Conservation (phyloP, 1,140 invertebrate genomes). For the Venustaconcha ellipsiformis region DNA sequence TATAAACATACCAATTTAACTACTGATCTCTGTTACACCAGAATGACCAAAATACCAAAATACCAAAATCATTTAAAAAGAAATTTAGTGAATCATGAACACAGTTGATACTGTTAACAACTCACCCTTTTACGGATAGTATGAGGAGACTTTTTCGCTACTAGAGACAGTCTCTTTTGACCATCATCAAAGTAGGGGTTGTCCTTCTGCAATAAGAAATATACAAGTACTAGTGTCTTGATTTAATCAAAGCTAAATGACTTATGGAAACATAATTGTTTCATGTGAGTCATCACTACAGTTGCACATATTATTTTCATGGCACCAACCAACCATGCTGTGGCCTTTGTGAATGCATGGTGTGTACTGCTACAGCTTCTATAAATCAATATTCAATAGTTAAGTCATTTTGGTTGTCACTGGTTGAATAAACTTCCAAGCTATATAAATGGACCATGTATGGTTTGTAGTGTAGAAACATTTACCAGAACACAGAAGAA, state of each 20-base stretch:
- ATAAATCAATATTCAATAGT: background rate
- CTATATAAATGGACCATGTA: too few species aligned
- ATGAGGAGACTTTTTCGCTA: conserved; percentile 65
- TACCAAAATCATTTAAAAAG: too few species aligned
- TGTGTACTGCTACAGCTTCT: background rate
- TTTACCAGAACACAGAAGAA: too few species aligned
- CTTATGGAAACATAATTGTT: background rate
- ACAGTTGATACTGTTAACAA: background rate
- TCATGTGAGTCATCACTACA: background rate
- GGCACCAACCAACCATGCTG: background rate
- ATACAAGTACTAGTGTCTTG: background rate
- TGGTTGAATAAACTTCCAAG: too few species aligned
- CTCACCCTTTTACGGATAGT: conserved; percentile 56
- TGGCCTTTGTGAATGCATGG: background rate
- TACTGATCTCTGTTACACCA: too few species aligned
- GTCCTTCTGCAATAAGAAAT: conserved; percentile 25
- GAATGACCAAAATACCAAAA: too few species aligned
- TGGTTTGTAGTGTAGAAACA: too few species aligned
- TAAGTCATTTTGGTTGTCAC: too few species aligned
- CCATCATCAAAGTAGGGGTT: conserved; percentile 43
- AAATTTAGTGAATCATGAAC: too few species aligned
- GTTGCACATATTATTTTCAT: background rate
- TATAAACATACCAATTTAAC: too few species aligned
- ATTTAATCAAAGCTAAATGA: background rate
- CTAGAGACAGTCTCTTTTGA: conserved; percentile 50